phyloP scores from a whole-genome alignment of 2,888 invertebrate species.

The Mycalesis mineus region DNA sequence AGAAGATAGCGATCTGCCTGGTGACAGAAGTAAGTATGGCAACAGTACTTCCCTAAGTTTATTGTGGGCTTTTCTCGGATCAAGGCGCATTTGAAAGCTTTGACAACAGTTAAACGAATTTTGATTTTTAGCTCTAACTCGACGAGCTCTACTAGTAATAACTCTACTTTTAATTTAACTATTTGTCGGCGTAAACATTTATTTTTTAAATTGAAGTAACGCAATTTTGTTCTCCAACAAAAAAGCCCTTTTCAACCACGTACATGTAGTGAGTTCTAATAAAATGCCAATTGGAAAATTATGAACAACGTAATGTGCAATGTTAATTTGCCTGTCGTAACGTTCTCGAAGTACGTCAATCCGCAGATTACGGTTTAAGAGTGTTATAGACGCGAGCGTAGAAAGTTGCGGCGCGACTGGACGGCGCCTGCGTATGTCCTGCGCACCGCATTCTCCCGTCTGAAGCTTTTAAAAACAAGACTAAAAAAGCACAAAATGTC shows the following conservation, averaged over 20 bases:
- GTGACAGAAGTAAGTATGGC: too few relatives aligned
- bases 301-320: constrained; percentile 59
- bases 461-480: constrained; percentile 58
- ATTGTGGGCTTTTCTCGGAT: too few relatives aligned
- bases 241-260: constrained; percentile 12
- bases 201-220: background rate
- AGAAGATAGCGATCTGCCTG: too few relatives aligned
- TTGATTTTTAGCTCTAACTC: too few relatives aligned
- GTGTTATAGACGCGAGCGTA: constrained; percentile 74
- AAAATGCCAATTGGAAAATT: constrained; percentile 36
- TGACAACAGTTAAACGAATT: too few relatives aligned
- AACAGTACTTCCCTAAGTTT: too few relatives aligned
- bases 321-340: constrained; percentile 72
- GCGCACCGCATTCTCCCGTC: constrained; percentile 72
- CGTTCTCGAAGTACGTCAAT: constrained; percentile 70
- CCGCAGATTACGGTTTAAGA: constrained; percentile 75
- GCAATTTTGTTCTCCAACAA: constrained; percentile 4
- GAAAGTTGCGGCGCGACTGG: constrained; percentile 76
- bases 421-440: constrained; percentile 73
- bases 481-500: constrained; percentile 59
- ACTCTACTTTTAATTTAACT: too few relatives aligned
- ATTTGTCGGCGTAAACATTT: background rate
- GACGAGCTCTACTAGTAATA: too few relatives aligned
- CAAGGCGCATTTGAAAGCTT: too few relatives aligned
- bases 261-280: constrained; percentile 7